Evolutionary conservation across 2,888 invertebrate species (phyloP), one percentile per base, ranked within the genome.

Genomic region (Acleris sparsana): DNA sequence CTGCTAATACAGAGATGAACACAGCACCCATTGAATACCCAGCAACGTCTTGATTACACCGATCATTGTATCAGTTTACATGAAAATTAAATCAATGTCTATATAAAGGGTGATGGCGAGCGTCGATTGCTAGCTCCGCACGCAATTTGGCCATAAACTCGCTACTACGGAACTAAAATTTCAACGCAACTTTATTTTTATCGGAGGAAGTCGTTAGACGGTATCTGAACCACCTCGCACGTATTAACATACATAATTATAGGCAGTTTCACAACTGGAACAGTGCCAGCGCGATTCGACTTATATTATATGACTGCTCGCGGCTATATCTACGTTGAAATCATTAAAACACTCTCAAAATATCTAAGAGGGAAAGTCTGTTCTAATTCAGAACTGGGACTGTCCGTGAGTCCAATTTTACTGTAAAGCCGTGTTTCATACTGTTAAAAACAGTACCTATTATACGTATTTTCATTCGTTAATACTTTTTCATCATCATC

Each of bases 151-250:
- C 87, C 85, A 91, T 91, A 91, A 90, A 91, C 86, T 87, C 88
- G 85, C 86, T 87, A 80, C 85, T 84, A 86, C 88, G 91, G 90
- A 91, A 90, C 91, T 90, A 80, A 91, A 91, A 89, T 91, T 91
- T 91, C 91, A 91, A 89, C 91, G 90, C 91, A 91, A 89, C 89
- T 89, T 90, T 88, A 89, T 91, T 90, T 91, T 90, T 90, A 90
- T 89, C 89, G 85, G 82, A 87, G 91, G 90, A 91, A 91, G 91
- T 91, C 90, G 91, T 91, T 91, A 91, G 90, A 87, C 89, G 88
- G 75, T 91, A 91, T 91, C 91, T 88, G 86, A 85, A 83, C 87
- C 85, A 86, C 88, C 88, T 88, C 86, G 88, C 85, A 82, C 86
- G 79, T 89, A 91, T 91, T 91, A 91, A 88, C 91, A 91, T 91